phyloP scores from a whole-genome alignment of 2,113 vertebrate species.

The Alligator mississippiensis region DNA sequence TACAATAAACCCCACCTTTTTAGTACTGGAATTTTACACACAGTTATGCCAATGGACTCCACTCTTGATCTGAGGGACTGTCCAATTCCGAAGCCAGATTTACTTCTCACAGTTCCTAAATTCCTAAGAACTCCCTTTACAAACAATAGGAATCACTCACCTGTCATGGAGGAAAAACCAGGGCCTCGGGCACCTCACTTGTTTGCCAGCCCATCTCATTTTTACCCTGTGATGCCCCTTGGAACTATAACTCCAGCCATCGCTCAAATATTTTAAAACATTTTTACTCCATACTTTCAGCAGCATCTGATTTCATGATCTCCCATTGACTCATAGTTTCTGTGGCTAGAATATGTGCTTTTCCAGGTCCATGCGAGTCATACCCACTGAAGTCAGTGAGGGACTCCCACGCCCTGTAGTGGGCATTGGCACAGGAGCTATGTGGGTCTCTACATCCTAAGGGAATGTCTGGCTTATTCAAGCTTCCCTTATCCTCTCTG shows the following conservation, averaged over 20 bases:
- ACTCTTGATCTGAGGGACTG: too few species aligned
- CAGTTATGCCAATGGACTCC: too few species aligned
- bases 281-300: not conserved
- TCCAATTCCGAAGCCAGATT: not conserved
- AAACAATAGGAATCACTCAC: not conserved
- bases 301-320: not conserved
- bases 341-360: not conserved
- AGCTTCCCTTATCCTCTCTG: slow-evolving; percentile 9
- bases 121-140: not conserved
- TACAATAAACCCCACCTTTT: not conserved
- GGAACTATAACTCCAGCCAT: not conserved
- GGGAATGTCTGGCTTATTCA: not conserved
- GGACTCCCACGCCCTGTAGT: not conserved
- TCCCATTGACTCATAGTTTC: fast-evolving
- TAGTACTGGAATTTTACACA: too few species aligned
- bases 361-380: not conserved
- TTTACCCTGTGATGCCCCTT: not conserved
- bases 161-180: not conserved
- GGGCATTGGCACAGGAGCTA: not conserved
- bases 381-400: not conserved
- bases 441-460: not conserved
- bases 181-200: not conserved
- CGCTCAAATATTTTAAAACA: not conserved
- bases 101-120: not conserved
- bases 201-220: not conserved